Percentiles rank a stretch among this genome's conserved stretches.
These are phyloP conservation scores for Sebastes iracundus DNA, from an alignment of 2,797 vertebrate species.

Conservation along the genomic window DNA sequence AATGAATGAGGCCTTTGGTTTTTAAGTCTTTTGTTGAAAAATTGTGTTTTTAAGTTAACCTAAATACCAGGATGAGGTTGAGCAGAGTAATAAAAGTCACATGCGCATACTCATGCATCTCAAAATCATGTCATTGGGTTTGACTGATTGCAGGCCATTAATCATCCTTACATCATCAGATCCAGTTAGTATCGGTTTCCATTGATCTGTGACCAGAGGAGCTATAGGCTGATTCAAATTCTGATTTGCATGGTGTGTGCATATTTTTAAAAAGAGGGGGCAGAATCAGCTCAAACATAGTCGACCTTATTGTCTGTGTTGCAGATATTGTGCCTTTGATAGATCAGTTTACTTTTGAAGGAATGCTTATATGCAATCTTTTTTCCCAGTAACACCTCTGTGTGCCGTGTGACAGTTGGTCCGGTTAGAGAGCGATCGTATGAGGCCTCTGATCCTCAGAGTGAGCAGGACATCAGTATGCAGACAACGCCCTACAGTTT, in stretches of 20 bases:
- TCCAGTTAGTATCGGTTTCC: slow-evolving; percentile 27
- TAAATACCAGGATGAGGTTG: background rate
- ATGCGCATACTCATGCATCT: background rate
- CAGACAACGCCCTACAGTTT: slow-evolving; percentile 60
- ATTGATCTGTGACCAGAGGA: slow-evolving; percentile 36
- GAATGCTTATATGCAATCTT: background rate
- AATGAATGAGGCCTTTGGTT: background rate
- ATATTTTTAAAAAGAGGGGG: background rate
- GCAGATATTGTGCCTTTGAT: background rate
- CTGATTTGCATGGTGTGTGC: background rate
- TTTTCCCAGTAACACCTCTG: background rate
- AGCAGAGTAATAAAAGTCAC: background rate
- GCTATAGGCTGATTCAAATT: slow-evolving; percentile 20
- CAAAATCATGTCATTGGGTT: background rate
- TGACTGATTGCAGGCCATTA: slow-evolving; percentile 45
- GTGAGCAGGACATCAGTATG: slow-evolving; percentile 68
- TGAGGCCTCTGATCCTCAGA: slow-evolving; percentile 10
- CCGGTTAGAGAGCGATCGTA: background rate
- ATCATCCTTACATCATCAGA: slow-evolving; percentile 36
- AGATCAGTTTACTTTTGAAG: slow-evolving; percentile 11
- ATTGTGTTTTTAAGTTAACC: background rate
- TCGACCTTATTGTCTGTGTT: background rate
- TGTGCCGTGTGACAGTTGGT: slow-evolving; percentile 10
- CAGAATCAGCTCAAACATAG: background rate
- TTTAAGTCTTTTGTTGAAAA: background rate